Conservation (phyloP, 2,888 invertebrate genomes). For the Xestia xanthographa region DNA sequence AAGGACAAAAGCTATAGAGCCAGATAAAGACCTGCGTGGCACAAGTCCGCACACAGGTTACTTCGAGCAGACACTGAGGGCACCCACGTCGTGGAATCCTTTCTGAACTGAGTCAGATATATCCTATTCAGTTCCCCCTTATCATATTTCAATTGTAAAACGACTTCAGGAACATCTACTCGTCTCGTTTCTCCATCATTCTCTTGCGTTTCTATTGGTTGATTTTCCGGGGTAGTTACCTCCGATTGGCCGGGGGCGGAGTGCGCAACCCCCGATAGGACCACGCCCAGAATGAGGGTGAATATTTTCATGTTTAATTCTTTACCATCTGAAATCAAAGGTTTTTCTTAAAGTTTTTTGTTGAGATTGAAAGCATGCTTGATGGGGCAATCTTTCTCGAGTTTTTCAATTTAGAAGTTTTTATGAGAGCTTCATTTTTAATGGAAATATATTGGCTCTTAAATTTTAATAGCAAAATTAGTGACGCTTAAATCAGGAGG, state of each 20-base stretch:
- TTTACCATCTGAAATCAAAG: slow-evolving; percentile 73
- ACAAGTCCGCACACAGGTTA: slow-evolving; percentile 86
- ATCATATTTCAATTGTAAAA: slow-evolving; percentile 86
- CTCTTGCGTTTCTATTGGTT: slow-evolving; percentile 73
- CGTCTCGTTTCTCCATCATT: slow-evolving; percentile 74
- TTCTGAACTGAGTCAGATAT: slow-evolving; percentile 87
- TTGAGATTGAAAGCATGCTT: slow-evolving; percentile 38
- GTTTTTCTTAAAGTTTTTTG: slow-evolving; percentile 45
- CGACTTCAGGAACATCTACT: slow-evolving; percentile 83
- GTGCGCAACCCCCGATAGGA: slow-evolving; percentile 70
- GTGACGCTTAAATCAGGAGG: background rate
- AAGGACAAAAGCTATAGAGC: slow-evolving; percentile 64
- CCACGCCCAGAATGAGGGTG: slow-evolving; percentile 82
- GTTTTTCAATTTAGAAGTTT: slow-evolving; percentile 29
- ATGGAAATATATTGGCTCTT: background rate
- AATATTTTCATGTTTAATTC: slow-evolving; percentile 70
- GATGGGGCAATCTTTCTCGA: slow-evolving; percentile 19
- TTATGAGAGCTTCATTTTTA: slow-evolving; percentile 20
- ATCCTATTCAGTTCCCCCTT: slow-evolving; percentile 87
- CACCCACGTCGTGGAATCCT: slow-evolving; percentile 71
- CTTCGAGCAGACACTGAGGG: slow-evolving; percentile 82
- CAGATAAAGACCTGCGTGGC: slow-evolving; percentile 85
- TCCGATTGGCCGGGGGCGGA: slow-evolving; percentile 76
- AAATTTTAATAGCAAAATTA: background rate
- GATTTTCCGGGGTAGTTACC: slow-evolving; percentile 59